A percentile compares a stretch with the other conserved stretches of the same genome.
phyloP scores from a whole-genome alignment of 1,140 invertebrate genomes.

The Camponotus floridanus region DNA sequence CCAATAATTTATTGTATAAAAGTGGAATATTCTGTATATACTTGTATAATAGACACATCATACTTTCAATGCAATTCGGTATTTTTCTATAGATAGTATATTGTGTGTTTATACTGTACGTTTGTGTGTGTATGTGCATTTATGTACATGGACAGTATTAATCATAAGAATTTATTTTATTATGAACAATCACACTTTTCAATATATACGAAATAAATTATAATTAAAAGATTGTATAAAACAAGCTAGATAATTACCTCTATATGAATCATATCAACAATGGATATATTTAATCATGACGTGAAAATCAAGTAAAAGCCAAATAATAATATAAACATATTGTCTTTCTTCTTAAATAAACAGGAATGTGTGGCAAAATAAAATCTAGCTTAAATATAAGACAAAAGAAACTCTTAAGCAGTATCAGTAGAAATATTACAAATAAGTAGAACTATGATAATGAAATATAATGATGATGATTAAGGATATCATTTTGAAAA shows the following conservation, averaged over 20 bases:
- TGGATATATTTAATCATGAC: conserved; percentile 31
- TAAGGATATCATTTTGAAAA: conserved; percentile 3
- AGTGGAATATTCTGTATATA: conserved; percentile 49
- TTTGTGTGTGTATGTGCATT: not conserved
- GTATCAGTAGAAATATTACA: conserved; percentile 47
- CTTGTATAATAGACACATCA: conserved; percentile 9
- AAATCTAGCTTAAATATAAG: conserved; percentile 32
- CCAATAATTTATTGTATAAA: conserved; percentile 21
- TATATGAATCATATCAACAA: conserved; percentile 52
- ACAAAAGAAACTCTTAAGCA: conserved; percentile 62
- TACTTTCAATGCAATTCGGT: not conserved
- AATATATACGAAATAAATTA: conserved; percentile 59
- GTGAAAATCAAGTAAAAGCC: conserved; percentile 44
- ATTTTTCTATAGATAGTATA: not conserved
- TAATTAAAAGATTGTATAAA: conserved; percentile 44
- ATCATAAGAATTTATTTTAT: conserved; percentile 53
- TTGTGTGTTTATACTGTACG: not conserved
- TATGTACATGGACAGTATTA: conserved; percentile 17
- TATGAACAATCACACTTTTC: conserved; percentile 59
- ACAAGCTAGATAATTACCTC: conserved; percentile 12
- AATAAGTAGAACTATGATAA: conserved; percentile 23
- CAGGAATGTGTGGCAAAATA: conserved; percentile 77
- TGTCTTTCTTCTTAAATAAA: conserved; percentile 76
- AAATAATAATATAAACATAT: conserved; percentile 22
- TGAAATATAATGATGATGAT: conserved; percentile 37